Evolutionary conservation across 2,888 invertebrate genomes (phyloP), one percentile per base, ranked within the genome.

Genomic region (Aleiodes leptofemur): DNA sequence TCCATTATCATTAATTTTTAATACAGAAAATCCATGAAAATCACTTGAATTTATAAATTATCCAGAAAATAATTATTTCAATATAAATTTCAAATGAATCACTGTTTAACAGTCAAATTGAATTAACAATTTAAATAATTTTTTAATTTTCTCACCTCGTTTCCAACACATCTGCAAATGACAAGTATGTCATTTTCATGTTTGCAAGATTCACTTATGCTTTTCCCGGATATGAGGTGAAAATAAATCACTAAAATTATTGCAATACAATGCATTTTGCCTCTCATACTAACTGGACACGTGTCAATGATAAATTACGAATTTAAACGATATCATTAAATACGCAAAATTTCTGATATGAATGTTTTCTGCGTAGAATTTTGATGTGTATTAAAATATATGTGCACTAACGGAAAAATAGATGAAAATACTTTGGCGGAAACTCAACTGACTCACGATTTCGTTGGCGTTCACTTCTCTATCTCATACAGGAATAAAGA

Each of bases 191-290:
- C 71, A 70, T 82, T 77, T 23, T 70, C 70, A 64, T 72, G 71
- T 16, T 11, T 43, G 74, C 86, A 86, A 68, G 81, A 79, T 57
- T 83, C 78, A 72, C 74, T 80, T 72, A 84, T 82, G 43, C 69
- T 61, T 57, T 71, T 70, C 7, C 77, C 77, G 13, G 31, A 50
- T 50, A 73, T 55, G 5, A 78, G 5, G 1, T 76, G 53, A 11
- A 71, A 66, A 13, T 72, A 34, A 38, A 66, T 74, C 8, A 61
- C n/a, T 23, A 74, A 53, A 31, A 76, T 64, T 13, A 72, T 51
- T 38, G 74, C 73, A 61, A 68, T 56, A 31, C 56, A 70, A 73
- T 70, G 74, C 81, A 76, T 79, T 48, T 13, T 14, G 16, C 29
- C 14, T 38, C 29, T 53, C 66, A 51, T 34, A 57, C 14, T 70